Conservation (phyloP, 2,113 vertebrate species). For the Eulemur rufifrons region DNA sequence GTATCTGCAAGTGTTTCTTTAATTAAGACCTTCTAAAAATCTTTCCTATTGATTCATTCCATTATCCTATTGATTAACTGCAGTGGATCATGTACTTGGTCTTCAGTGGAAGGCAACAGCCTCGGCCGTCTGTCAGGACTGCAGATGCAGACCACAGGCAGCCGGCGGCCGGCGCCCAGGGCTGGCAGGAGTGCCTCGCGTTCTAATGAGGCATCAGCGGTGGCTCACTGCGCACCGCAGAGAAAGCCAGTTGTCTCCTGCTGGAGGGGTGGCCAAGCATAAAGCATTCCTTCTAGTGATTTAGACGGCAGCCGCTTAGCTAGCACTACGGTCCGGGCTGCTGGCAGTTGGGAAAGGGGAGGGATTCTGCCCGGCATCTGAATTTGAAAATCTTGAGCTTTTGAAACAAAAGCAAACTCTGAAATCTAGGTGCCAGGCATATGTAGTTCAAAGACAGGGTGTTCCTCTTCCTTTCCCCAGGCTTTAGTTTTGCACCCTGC, state of each 20-base stretch:
- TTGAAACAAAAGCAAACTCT: constrained; percentile 37
- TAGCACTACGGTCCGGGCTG: background rate
- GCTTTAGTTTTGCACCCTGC: background rate
- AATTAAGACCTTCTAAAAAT: constrained; percentile 98
- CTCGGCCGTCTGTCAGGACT: constrained; percentile 82
- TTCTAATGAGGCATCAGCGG: constrained; percentile 83
- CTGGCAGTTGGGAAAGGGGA: background rate
- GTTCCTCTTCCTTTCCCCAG: rapidly evolving
- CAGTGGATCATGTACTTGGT: constrained; percentile 87
- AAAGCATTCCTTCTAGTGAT: constrained; percentile 77
- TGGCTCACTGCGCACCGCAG: constrained; percentile 73
- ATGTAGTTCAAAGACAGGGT: background rate
- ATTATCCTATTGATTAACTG: constrained; percentile 92
- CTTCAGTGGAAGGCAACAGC: constrained; percentile 85
- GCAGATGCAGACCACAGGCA: constrained; percentile 85
- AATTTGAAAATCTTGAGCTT: constrained; percentile 62
- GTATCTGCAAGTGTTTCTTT: constrained; percentile 97
- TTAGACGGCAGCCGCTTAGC: constrained; percentile 72
- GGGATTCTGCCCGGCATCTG: constrained; percentile 62
- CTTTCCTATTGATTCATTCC: constrained; percentile 95
- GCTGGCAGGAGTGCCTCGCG: constrained; percentile 80
- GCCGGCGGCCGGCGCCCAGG: constrained; percentile 78
- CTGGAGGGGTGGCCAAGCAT: constrained; percentile 79
- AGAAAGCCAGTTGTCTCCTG: constrained; percentile 78
- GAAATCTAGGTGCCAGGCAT: background rate